These are phyloP conservation scores for Lampris megalopsis DNA, from an alignment of 2,113 vertebrate genomes.

Conservation along the genomic window DNA sequence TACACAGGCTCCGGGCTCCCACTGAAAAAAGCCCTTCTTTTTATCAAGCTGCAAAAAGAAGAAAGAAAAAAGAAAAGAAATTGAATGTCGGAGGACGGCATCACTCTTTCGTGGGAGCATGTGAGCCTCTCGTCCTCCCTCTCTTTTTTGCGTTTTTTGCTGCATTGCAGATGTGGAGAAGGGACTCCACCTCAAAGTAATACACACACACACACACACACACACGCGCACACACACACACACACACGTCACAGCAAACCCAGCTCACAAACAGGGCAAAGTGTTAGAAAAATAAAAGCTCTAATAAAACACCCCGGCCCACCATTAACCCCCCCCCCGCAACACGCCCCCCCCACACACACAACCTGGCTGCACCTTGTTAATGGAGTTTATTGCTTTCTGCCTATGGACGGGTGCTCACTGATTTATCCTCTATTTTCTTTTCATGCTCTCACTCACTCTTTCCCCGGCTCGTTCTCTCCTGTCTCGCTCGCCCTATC, in stretches of 20 bases:
- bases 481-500: background rate
- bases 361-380: slow-evolving; percentile 71
- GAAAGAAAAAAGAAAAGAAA: slow-evolving; percentile 6
- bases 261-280: slow-evolving; percentile 51
- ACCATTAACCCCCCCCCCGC: slow-evolving; percentile 26
- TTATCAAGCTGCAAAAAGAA: slow-evolving; percentile 3
- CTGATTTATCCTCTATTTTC: slow-evolving; percentile 68
- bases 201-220: slow-evolving; percentile 35
- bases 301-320: slow-evolving; percentile 57
- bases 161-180: slow-evolving; percentile 86
- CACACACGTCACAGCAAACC: slow-evolving; percentile 23
- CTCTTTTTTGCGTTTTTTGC: slow-evolving; percentile 77
- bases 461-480: background rate
- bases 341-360: background rate
- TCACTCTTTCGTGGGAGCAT: slow-evolving; percentile 66
- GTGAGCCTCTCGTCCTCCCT: slow-evolving; percentile 60
- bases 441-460: slow-evolving; percentile 17
- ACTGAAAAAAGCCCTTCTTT: slow-evolving; percentile 16
- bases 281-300: slow-evolving; percentile 60
- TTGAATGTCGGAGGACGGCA: slow-evolving; percentile 50
- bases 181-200: slow-evolving; percentile 81
- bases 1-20: slow-evolving; percentile 15
- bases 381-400: slow-evolving; percentile 77
- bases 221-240: slow-evolving; percentile 8
- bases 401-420: slow-evolving; percentile 67